phyloP scores from a whole-genome alignment of 2,797 vertebrate species.

The Glyptemys insculpta region DNA sequence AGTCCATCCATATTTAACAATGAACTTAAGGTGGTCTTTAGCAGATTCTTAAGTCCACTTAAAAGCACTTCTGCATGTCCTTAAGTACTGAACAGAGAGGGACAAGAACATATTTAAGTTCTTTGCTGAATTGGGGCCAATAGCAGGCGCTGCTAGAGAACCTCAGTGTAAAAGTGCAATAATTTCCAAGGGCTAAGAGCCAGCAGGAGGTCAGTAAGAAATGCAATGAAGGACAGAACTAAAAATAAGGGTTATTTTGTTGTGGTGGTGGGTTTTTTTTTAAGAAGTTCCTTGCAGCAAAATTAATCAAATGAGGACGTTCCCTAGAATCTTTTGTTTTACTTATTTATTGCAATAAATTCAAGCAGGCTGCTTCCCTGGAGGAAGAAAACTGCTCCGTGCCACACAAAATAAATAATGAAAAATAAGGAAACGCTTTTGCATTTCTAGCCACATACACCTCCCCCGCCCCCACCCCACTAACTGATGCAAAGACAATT shows the following conservation, averaged over 20 bases:
- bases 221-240: conserved; percentile 15
- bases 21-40: neutral
- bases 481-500: conserved; percentile 53
- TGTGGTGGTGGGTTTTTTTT: neutral
- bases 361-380: neutral
- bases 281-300: conserved; percentile 58
- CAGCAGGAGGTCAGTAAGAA: conserved; percentile 1
- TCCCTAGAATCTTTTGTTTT: conserved; percentile 49
- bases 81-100: neutral
- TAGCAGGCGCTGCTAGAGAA: neutral
- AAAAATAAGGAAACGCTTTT: conserved; percentile 37
- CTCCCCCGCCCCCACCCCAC: neutral
- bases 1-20: too few species aligned
- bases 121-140: neutral
- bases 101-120: neutral
- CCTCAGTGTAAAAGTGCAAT: neutral
- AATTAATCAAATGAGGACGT: conserved; percentile 57
- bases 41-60: neutral
- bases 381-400: conserved; percentile 25
- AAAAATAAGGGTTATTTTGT: neutral
- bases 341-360: conserved; percentile 47
- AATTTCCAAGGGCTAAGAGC: neutral
- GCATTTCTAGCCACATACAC: neutral
- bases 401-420: conserved; percentile 44
- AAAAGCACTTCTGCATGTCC: neutral